Evolutionary conservation across 1,140 invertebrate species (phyloP).

Genomic region (silkworm (Bombyx mori)): DNA sequence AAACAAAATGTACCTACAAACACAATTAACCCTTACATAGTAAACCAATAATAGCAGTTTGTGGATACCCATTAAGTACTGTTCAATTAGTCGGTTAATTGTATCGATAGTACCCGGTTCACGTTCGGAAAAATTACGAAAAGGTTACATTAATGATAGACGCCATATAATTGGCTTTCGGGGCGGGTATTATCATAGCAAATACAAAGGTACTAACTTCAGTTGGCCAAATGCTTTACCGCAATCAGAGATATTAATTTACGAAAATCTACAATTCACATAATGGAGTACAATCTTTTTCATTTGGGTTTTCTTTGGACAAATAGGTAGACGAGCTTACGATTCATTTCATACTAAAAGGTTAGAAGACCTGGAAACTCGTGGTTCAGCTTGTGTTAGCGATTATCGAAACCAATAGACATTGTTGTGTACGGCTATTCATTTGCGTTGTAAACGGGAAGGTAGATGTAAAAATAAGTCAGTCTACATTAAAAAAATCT

Average conservation of each 20-base stretch:
- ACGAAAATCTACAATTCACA: conserved; percentile 1
- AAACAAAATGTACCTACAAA: no score
- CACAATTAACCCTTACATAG: no score
- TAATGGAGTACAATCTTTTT: not conserved
- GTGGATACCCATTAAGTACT: conserved; percentile 1
- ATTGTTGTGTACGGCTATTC: no score
- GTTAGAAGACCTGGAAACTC: not conserved
- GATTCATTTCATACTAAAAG: no score
- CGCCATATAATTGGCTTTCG: conserved; percentile 36
- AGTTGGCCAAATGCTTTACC: conserved; percentile 19
- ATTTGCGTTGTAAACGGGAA: no score
- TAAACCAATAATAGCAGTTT: not conserved
- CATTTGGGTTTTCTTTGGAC: no score
- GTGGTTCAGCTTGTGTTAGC: no score
- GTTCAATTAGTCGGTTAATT: conserved; percentile 1
- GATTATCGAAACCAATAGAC: no score
- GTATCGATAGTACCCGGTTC: conserved; percentile 8
- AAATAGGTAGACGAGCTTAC: no score
- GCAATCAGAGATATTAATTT: conserved; percentile 7
- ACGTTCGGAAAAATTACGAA: conserved; percentile 30
- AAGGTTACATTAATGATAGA: conserved; percentile 36
- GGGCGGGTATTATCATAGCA: conserved; percentile 34
- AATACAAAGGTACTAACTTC: conserved; percentile 27
- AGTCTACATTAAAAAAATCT: no score
- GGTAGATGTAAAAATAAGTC: no score